Evolutionary conservation across 35 echinoderm and acorn worm genomes (phyloP), one percentile per base, ranked within the genome.

Genomic region (Diadema setosum): DNA sequence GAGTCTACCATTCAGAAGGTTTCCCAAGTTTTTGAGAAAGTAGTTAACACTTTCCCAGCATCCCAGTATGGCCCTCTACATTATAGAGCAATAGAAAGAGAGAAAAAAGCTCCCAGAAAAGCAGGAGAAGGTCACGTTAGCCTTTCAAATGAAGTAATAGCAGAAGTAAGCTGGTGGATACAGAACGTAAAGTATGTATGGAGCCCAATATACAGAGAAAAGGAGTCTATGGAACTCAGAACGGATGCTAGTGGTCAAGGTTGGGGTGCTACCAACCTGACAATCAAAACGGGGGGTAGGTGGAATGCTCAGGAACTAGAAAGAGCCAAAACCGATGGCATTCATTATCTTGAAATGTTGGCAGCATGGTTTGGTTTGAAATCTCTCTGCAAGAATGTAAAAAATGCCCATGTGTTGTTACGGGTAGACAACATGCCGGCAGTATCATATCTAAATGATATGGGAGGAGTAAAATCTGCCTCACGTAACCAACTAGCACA

Each of bases 391-490:
- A 41, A 30, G 21, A 41, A 86, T 12, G 21, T 86, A 15, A 6
- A 70, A 12, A 35, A 86, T 86, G 16, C 24, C 9, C 81, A 83
- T 16, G 21, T 83, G 26, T n/a, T 44, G 32, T 2, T 76, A 35
- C 75, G 43, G 40, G 36, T 93, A 3, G 94, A 93, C 58, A 96
- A 88, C 49, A 92, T 80, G 0, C 91, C 84, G 20, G 90, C 94
- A 40, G 48, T 97, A 9, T 18, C 86, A n/a, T 97, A 93, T 39
- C 81, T 93, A 24, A 81, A 93, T 55, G 40, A 89, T 17, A 93
- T 90, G 83, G 90, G 94, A 18, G 94, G 90, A 14, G 82, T 42
- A 23, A 85, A 59, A 57, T 97, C 94, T 25, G 31, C n/a, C 3
- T 45, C 18, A 26, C 84, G 82, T 59, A 78, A 92, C 17, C 81